Conservation (phyloP, 2,113 vertebrate species). For the Junco hyemalis region DNA sequence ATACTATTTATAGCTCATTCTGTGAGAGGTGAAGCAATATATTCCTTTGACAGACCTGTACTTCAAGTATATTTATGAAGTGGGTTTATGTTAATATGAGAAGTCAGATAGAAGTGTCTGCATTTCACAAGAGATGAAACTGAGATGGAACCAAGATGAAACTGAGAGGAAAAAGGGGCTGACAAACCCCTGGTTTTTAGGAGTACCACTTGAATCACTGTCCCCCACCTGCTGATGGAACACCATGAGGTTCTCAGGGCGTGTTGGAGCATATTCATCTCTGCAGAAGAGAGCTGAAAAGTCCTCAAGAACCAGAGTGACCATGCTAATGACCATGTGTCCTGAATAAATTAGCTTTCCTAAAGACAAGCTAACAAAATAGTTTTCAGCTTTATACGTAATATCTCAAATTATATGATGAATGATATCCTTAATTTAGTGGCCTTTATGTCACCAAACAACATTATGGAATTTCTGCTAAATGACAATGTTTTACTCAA, state of each 20-base stretch:
- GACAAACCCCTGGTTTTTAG: not conserved
- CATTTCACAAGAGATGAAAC: not conserved
- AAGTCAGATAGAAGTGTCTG: not conserved
- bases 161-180: not conserved
- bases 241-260: not conserved
- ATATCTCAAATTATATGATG: not conserved
- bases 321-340: rapidly evolving
- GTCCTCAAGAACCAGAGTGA: not conserved
- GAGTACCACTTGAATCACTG: not conserved
- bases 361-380: not conserved
- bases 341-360: not conserved
- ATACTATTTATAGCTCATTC: not conserved
- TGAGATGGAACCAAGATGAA: not conserved
- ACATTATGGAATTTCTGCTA: not conserved
- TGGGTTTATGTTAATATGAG: not conserved
- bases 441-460: not conserved
- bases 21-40: not conserved
- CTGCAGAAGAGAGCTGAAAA: not conserved
- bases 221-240: not conserved
- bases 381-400: not conserved
- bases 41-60: not conserved
- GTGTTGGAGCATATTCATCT: not conserved
- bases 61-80: not conserved
- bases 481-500: not conserved
- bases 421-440: not conserved